Evolutionary conservation across 1,140 invertebrate species (phyloP).

Genomic region (Contarinia nasturtii): DNA sequence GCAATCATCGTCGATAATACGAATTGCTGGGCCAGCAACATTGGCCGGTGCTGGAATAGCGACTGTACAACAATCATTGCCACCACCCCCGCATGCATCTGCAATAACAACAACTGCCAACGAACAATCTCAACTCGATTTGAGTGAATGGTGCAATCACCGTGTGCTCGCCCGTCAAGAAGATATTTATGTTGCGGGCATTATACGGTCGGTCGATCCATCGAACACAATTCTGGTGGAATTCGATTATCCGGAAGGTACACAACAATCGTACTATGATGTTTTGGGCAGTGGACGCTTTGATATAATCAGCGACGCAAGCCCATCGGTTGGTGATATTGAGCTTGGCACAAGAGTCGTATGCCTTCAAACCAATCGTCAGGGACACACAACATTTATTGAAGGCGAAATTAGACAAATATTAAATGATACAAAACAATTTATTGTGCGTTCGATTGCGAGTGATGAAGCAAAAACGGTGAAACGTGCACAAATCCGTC

Average conservation of each 20-base stretch:
- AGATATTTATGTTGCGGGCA: slow-evolving; percentile 66
- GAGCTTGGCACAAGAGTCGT: slow-evolving; percentile 21
- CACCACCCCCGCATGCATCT: slow-evolving; percentile 1
- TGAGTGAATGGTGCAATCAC: slow-evolving; percentile 80
- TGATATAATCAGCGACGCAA: slow-evolving; percentile 84
- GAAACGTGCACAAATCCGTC: slow-evolving; percentile 70
- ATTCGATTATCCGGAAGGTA: slow-evolving; percentile 43
- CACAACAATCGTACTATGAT: slow-evolving; percentile 36
- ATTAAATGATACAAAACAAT: slow-evolving; percentile 46
- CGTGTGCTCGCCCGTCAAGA: slow-evolving; percentile 71
- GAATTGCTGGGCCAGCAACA: background rate
- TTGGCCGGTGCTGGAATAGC: background rate
- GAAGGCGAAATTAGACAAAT: slow-evolving; percentile 66
- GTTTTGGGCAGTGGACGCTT: slow-evolving; percentile 57
- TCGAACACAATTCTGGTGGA: slow-evolving; percentile 48
- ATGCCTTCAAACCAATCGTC: slow-evolving; percentile 25
- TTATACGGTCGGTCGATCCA: slow-evolving; percentile 29
- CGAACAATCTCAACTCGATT: slow-evolving; percentile 38
- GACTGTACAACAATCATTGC: background rate
- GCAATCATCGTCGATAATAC: background rate
- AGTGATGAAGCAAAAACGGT: slow-evolving; percentile 24
- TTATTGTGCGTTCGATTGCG: slow-evolving; percentile 49
- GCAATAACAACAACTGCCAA: slow-evolving; percentile 2
- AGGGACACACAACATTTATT: slow-evolving; percentile 47
- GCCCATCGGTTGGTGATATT: slow-evolving; percentile 50